Evolutionary conservation across 2,888 invertebrate genomes (phyloP).

Genomic region (Caenorhabditis sulstoni): DNA sequence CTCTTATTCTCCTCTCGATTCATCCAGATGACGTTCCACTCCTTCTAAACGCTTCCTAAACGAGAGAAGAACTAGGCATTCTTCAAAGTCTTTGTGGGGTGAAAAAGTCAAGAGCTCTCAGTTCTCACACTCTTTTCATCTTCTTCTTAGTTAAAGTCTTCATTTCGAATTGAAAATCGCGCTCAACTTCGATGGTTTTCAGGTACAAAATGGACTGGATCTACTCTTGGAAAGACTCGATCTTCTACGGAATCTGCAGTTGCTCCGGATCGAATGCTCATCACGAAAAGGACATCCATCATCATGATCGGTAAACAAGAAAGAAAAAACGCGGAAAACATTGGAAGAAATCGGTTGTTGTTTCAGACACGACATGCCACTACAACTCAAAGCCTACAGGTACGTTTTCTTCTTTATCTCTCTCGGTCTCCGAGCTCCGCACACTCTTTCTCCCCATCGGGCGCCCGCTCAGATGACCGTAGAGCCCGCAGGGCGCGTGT

Average conservation of each 20-base stretch:
- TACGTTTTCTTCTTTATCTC: constrained; percentile 40
- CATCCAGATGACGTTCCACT: constrained; percentile 3
- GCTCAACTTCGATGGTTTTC: background rate
- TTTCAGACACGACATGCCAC: constrained; percentile 66
- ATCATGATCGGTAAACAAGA: constrained; percentile 25
- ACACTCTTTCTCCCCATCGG: no score
- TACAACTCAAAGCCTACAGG: constrained; percentile 66
- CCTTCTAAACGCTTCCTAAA: background rate
- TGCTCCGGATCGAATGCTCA: constrained; percentile 43
- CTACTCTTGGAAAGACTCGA: constrained; percentile 79
- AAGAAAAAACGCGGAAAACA: background rate
- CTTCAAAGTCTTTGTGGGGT: no score
- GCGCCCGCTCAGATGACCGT: background rate
- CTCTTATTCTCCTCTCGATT: background rate
- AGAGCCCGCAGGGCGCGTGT: background rate
- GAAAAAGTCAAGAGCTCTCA: constrained; percentile 13
- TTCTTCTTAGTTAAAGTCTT: background rate
- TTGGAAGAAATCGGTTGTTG: background rate
- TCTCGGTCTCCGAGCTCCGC: background rate
- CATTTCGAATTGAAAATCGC: background rate
- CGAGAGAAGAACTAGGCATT: constrained; percentile 1
- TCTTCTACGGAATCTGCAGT: constrained; percentile 80
- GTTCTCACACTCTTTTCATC: no score
- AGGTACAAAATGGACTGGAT: constrained; percentile 77
- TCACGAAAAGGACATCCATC: constrained; percentile 37